phyloP scores from a whole-genome alignment of 2,797 vertebrate species.

The Arrhamphus sclerolepis region DNA sequence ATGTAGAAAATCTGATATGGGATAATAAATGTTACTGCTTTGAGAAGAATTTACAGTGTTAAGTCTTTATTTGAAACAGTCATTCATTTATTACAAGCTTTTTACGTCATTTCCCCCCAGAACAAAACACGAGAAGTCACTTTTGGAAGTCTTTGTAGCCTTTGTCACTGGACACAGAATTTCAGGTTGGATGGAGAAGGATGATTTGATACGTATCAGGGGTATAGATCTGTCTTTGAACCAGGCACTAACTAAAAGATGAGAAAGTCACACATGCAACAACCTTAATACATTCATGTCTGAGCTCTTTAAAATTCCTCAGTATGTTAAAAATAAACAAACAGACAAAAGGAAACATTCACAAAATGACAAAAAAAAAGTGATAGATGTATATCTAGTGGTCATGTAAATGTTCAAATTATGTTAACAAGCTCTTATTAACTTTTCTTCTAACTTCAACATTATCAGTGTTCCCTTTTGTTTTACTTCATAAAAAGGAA shows the following conservation, averaged over 20 bases:
- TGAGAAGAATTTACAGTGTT: constrained; percentile 23
- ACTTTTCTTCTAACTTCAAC: constrained; percentile 13
- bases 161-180: constrained; percentile 8
- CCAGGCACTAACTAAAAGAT: constrained; percentile 39
- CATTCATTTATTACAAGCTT: constrained; percentile 28
- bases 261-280: constrained; percentile 1
- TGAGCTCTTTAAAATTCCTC: constrained; percentile 38
- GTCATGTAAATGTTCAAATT: constrained; percentile 63
- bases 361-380: constrained; percentile 42
- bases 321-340: constrained; percentile 27
- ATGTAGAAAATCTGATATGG: not conserved
- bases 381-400: constrained; percentile 69
- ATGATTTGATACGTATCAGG: constrained; percentile 8
- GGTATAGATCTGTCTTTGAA: constrained; percentile 25
- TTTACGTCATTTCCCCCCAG: constrained; percentile 34
- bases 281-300: constrained; percentile 50
- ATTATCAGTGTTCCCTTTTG: constrained; percentile 24
- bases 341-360: constrained; percentile 3
- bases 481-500: constrained; percentile 44
- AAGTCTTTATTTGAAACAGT: constrained; percentile 46
- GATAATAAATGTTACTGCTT: constrained; percentile 6
- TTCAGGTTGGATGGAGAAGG: constrained; percentile 22
- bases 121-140: constrained; percentile 6
- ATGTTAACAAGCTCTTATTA: constrained; percentile 34
- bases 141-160: not conserved